Evolutionary conservation across 2,113 vertebrate genomes (phyloP).

Genomic region (Melanerpes formicivorus): DNA sequence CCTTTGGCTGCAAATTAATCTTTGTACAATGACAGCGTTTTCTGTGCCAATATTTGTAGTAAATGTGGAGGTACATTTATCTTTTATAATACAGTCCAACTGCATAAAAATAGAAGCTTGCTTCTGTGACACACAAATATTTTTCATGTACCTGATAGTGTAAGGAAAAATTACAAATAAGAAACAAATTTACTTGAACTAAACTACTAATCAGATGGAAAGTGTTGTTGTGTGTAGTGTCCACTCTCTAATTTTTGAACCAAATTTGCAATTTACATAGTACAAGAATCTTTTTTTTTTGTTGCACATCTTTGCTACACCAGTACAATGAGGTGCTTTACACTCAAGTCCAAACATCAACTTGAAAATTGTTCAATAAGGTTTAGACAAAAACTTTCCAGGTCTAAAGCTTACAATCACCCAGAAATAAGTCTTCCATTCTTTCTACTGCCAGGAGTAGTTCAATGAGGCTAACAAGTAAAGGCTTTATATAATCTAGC

Average conservation of each 20-base stretch:
- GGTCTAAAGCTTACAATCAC: neutral
- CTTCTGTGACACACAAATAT: neutral
- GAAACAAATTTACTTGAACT: neutral
- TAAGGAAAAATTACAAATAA: neutral
- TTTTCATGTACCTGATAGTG: neutral
- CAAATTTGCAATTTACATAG: neutral
- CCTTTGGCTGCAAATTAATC: neutral
- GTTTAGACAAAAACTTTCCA: neutral
- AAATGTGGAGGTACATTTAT: neutral
- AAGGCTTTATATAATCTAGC: constrained; percentile 11
- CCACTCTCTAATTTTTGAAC: neutral
- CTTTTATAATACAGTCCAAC: neutral
- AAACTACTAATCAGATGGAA: neutral
- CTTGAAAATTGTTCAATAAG: neutral
- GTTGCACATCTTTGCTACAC: rapidly evolving
- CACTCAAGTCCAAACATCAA: neutral
- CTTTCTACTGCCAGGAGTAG: neutral
- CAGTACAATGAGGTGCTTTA: neutral
- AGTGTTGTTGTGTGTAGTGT: neutral
- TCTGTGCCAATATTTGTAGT: neutral
- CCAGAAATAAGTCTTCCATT: neutral
- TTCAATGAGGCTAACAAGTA: neutral
- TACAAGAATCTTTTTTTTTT: neutral
- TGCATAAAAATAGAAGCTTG: neutral
- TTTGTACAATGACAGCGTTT: neutral